Percentiles rank a stretch among this genome's conserved stretches.
phyloP scores from a whole-genome alignment of 1,140 invertebrate species.

The Hesperophylax magnus region DNA sequence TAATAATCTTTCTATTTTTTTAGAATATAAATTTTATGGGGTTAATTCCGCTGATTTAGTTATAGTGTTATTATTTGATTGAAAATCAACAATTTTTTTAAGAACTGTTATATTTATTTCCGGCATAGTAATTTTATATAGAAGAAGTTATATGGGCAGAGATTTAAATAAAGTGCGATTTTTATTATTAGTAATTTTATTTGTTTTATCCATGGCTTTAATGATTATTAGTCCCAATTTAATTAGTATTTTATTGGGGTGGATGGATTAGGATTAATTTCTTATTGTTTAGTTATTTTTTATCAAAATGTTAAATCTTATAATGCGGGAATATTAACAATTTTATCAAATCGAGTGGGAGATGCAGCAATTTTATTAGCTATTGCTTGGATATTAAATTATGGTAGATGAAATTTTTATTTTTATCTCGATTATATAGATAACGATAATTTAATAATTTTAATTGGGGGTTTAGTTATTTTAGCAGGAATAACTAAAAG shows the following conservation, averaged over 20 bases:
- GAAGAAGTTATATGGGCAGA: too few species aligned
- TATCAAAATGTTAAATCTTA: conserved; percentile 60
- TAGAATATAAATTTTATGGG: conserved; percentile 60
- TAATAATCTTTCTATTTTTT: conserved; percentile 60
- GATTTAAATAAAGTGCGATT: conserved; percentile 72
- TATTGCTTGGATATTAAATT: conserved; percentile 73
- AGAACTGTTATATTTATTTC: conserved; percentile 75
- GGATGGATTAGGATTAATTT: conserved; percentile 71
- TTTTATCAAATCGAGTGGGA: conserved; percentile 63
- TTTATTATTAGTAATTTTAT: conserved; percentile 74
- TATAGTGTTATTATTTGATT: conserved; percentile 70
- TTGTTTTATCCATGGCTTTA: conserved; percentile 77
- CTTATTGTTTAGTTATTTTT: neutral
- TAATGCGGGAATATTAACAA: conserved; percentile 76
- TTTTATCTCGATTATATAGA: conserved; percentile 69
- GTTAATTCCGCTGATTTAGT: conserved; percentile 66
- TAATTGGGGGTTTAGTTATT: conserved; percentile 66
- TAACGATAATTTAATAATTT: conserved; percentile 63
- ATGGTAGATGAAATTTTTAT: conserved; percentile 68
- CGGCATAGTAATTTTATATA: conserved; percentile 74
- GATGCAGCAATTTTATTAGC: conserved; percentile 41
- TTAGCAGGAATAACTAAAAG: too few species aligned
- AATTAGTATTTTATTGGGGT: conserved; percentile 78
- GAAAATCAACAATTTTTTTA: conserved; percentile 73
- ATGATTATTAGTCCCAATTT: conserved; percentile 79